Conservation (phyloP, 2,888 invertebrate species). For the Penaeus monodon region DNA sequence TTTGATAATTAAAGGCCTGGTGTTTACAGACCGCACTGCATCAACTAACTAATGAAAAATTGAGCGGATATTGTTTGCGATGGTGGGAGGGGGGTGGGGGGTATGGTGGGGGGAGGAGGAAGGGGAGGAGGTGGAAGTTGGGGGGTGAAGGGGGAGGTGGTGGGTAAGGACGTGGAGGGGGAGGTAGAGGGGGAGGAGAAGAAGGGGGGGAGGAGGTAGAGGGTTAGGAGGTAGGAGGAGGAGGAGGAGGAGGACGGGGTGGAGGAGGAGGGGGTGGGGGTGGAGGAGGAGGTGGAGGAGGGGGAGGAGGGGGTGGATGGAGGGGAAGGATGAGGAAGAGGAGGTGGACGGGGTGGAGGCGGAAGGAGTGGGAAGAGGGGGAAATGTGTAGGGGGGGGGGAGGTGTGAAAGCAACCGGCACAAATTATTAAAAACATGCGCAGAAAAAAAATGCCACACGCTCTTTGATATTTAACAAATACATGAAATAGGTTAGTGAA, state of each 20-base stretch:
- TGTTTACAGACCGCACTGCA: too few relatives aligned
- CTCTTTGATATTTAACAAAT: neutral
- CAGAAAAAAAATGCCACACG: neutral
- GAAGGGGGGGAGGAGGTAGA: neutral
- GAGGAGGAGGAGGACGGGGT: neutral
- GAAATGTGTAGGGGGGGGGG: neutral
- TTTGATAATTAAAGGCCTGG: too few relatives aligned
- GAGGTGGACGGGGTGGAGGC: too few relatives aligned
- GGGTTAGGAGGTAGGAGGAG: neutral
- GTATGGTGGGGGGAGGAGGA: too few relatives aligned
- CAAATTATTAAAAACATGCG: neutral
- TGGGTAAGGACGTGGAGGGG: neutral
- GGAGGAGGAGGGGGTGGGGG: neutral
- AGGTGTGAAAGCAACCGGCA: slow-evolving; percentile 11
- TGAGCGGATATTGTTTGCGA: too few relatives aligned
- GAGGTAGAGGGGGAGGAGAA: neutral
- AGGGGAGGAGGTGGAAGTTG: neutral
- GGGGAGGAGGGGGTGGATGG: neutral
- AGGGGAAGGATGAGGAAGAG: neutral
- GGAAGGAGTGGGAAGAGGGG: neutral
- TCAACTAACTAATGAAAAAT: too few relatives aligned
- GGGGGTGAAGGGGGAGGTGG: neutral
- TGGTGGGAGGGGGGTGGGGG: too few relatives aligned
- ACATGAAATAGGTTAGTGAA: too few relatives aligned
- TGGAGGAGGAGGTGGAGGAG: neutral